Evolutionary conservation across 1,140 invertebrate genomes (phyloP), one percentile per base, ranked within the genome.

Genomic region (Saccostrea cuccullata): DNA sequence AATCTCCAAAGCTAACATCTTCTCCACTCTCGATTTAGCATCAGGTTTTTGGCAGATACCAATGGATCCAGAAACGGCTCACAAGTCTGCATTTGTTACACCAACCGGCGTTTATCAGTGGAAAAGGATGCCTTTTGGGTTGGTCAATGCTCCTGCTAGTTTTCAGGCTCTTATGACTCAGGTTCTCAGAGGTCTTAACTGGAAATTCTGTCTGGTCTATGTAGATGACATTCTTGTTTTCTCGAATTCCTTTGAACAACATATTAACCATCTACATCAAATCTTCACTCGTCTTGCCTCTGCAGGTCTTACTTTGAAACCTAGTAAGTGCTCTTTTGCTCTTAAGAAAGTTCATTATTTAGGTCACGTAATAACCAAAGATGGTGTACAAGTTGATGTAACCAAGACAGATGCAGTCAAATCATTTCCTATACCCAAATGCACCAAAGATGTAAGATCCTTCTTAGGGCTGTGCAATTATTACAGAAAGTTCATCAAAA

Each of bases 401-500:
- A 30, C 6, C 15, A 88, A 88, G 55, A 64, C 36, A 23, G 55
- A 15, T 26, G 67, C n/a, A 15, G n/a, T 85, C 17, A 13, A 30
- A 20, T 60, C 86, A 20, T 91, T 90, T 67, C 86, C 91, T 40
- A 3, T 15, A 83, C 55, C 89, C 12, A 92, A 88, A 87, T 94
- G 88, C 87, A 82, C 92, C 20, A 93, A 94, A 64, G 92, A 47
- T 47, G 47, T 47, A 47, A 47, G 47, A 47, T 47, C 47, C 9
- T 47, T 47, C 47, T 47, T 47, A 47, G 47, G 47, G 47, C 47
- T 47, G 95, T 82, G 83, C 96, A 94, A 94, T 87, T 95, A 94
- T 87, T 93, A 94, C 86, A 83, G 92, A n/a, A 92, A 93, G 90
- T 95, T 95, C 90, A 91, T 95, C 26, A 92, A 89, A 87, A 91